Evolutionary conservation across 2,797 vertebrate species (phyloP).

Genomic region (Leuciscus waleckii): DNA sequence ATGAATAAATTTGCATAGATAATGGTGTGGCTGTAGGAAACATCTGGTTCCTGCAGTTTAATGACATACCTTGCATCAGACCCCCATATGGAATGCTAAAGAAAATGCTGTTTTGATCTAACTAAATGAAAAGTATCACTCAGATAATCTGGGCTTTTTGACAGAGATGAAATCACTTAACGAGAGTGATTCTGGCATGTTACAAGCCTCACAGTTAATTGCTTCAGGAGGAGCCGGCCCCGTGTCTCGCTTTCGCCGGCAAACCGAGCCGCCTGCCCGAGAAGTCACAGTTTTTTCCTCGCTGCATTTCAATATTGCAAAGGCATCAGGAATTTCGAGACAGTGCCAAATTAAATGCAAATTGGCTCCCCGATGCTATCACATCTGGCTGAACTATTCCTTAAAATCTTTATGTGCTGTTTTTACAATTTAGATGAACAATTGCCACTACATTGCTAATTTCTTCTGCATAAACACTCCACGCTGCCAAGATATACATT

Average conservation of each 20-base stretch:
- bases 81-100: constrained; percentile 80
- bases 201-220: constrained; percentile 72
- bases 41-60: constrained; percentile 78
- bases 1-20: constrained; percentile 86
- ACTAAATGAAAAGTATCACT: constrained; percentile 83
- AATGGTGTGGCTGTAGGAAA: constrained; percentile 72
- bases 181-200: constrained; percentile 75
- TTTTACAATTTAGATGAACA: constrained; percentile 76
- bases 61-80: constrained; percentile 74
- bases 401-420: constrained; percentile 63
- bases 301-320: constrained; percentile 66
- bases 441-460: constrained; percentile 61
- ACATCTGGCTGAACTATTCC: constrained; percentile 72
- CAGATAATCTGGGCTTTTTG: constrained; percentile 78
- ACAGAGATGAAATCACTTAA: constrained; percentile 82
- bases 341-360: constrained; percentile 73
- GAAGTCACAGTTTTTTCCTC: constrained; percentile 67
- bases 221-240: constrained; percentile 69
- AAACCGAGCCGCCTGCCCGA: constrained; percentile 44
- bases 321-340: constrained; percentile 62
- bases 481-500: constrained; percentile 66
- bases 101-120: constrained; percentile 77
- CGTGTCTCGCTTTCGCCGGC: constrained; percentile 18
- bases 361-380: constrained; percentile 65
- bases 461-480: constrained; percentile 46